Evolutionary conservation across 37 sponge, comb jelly and placozoan species (phyloP), one percentile per base, ranked within the genome.

Genomic region (Crambe crambe): DNA sequence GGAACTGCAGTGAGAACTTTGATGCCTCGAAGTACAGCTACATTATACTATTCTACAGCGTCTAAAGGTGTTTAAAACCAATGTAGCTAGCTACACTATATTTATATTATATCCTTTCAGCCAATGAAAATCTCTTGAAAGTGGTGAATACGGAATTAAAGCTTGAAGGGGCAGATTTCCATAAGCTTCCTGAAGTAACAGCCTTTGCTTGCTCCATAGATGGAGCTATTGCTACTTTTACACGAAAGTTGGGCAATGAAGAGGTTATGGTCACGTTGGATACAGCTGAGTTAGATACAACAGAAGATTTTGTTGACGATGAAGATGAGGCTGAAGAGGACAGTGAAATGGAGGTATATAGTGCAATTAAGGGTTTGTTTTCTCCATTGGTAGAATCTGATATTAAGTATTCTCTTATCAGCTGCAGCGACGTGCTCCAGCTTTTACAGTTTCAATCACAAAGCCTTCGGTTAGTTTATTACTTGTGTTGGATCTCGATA

Each of bases 391-490:
- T n/a, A n/a, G n/a, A n/a, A n/a, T n/a, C n/a, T n/a, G n/a, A n/a
- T n/a, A n/a, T n/a, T n/a, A n/a, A n/a, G n/a, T n/a, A n/a, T n/a
- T n/a, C n/a, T n/a, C n/a, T n/a, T n/a, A n/a, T n/a, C n/a, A n/a
- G n/a, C n/a, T n/a, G n/a, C n/a, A n/a, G n/a, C n/a, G n/a, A n/a
- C n/a, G 76, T 68, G 65, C 47, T 85, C 91, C 91, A 57, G 66
- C 67, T 21, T 91, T 91, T 44, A 75, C 87, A 36, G 87, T 91
- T 21, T 65, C 83, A 31, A 44, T 91, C 47, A 83, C 62, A 20
- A 91, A 91, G 29, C 63, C 74, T n/a, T 38, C 56, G 37, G 90
- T 89, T 43, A 47, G 85, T 83, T 8, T 6, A 32, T 41, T 67
- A 61, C 4, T n/a, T 72, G 54, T n/a, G 54, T 51, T 9, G n/a